Conservation (phyloP, 2,113 vertebrate species). For the Ictalurus punctatus region DNA sequence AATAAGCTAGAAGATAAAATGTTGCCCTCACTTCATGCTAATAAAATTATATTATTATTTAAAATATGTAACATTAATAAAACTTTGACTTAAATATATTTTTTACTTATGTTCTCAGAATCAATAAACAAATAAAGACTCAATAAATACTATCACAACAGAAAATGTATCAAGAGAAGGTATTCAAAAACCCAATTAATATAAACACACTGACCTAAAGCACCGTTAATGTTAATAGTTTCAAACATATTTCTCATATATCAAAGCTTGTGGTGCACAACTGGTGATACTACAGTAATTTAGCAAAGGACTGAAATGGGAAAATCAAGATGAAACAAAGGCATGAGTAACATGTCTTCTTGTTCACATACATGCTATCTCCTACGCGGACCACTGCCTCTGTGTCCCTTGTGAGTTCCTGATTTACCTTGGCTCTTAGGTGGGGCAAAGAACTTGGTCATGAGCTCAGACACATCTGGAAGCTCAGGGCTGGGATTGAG, state of each 20-base stretch:
- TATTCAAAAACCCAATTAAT: not conserved
- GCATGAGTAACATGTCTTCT: not conserved
- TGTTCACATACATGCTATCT: conserved; percentile 70
- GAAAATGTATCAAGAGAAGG: not conserved
- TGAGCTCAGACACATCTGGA: conserved; percentile 85
- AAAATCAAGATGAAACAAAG: not conserved
- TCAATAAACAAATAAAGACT: not conserved
- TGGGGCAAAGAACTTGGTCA: conserved; percentile 86
- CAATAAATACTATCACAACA: not conserved
- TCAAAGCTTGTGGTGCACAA: not conserved
- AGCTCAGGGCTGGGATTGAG: conserved; percentile 85
- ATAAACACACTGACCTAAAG: not conserved
- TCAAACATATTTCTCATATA: not conserved
- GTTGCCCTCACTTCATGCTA: not conserved
- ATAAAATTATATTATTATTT: not conserved
- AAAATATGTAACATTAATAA: not conserved
- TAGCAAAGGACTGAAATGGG: not conserved
- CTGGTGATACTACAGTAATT: not conserved
- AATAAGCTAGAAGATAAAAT: not conserved
- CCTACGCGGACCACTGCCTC: conserved; percentile 80
- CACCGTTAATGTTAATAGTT: not conserved
- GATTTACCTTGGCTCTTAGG: conserved; percentile 83
- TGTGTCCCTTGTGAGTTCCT: conserved; percentile 75
- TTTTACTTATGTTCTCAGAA: not conserved
- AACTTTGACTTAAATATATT: not conserved